phyloP scores from a whole-genome alignment of 1,140 invertebrate genomes.

The Metopolophium dirhodum region DNA sequence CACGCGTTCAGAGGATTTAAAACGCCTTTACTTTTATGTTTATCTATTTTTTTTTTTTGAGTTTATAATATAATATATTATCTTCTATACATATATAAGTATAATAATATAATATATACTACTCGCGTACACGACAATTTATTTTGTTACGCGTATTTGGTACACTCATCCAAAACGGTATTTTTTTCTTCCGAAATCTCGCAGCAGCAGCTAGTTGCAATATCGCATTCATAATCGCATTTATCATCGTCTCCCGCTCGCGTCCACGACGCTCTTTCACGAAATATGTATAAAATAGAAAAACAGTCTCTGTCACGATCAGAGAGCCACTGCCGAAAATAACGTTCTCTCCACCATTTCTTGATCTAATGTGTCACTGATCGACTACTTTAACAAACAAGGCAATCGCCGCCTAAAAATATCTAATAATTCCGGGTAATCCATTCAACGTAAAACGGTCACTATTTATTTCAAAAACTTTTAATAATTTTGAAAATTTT shows the following conservation, averaged over 20 bases:
- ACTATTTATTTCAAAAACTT: neutral
- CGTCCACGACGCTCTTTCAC: neutral
- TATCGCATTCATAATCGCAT: constrained; percentile 17
- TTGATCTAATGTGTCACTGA: neutral
- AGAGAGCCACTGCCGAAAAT: neutral
- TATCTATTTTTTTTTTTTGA: neutral
- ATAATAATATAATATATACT: constrained; percentile 4
- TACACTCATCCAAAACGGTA: neutral
- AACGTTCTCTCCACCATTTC: neutral
- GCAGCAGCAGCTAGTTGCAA: neutral
- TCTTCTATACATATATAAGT: neutral
- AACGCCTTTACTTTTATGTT: neutral
- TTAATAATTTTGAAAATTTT: neutral
- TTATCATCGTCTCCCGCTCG: neutral
- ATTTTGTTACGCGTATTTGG: neutral
- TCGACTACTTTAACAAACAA: neutral
- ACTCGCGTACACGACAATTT: neutral
- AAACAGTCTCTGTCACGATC: neutral
- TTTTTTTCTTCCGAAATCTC: neutral
- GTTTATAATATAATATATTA: neutral
- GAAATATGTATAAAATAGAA: neutral
- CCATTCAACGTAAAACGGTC: neutral
- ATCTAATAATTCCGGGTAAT: neutral
- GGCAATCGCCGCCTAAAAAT: neutral
- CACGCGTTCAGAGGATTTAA: neutral